phyloP scores from a whole-genome alignment of 2,113 vertebrate genomes.

The Scalopus aquaticus region DNA sequence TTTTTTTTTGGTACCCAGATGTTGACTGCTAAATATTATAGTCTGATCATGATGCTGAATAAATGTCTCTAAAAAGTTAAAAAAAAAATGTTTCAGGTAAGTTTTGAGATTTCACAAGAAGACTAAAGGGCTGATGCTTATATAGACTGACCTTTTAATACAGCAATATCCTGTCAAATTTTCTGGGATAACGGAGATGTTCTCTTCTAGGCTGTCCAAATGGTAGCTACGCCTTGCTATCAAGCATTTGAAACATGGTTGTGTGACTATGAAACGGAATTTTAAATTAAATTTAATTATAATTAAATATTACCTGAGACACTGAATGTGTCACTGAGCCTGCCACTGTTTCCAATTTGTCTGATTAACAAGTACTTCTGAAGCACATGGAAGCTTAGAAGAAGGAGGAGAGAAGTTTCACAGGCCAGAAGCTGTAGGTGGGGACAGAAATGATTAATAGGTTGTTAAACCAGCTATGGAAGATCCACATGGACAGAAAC shows the following conservation, averaged over 20 bases:
- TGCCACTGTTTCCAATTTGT: background rate
- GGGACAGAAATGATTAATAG: too few species aligned
- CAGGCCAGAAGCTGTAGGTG: too few species aligned
- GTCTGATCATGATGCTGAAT: too few species aligned
- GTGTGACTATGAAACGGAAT: background rate
- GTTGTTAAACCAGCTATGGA: too few species aligned
- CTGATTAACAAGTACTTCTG: background rate
- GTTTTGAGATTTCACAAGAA: constrained; percentile 7
- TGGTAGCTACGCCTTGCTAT: background rate
- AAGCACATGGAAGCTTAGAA: background rate
- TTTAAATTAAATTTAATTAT: background rate
- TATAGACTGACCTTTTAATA: background rate
- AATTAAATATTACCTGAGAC: background rate
- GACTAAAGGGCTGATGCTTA: background rate
- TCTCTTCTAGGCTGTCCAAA: background rate
- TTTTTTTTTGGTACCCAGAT: too few species aligned
- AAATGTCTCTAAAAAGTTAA: too few species aligned
- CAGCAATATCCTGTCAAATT: background rate
- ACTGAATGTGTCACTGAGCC: background rate
- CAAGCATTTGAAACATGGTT: background rate
- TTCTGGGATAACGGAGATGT: background rate
- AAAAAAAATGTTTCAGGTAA: background rate
- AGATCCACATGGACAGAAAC: too few species aligned
- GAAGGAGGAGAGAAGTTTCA: too few species aligned
- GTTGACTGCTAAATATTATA: too few species aligned